Conservation (phyloP, 2,113 vertebrate species). For the Lutjanus erythropterus region DNA sequence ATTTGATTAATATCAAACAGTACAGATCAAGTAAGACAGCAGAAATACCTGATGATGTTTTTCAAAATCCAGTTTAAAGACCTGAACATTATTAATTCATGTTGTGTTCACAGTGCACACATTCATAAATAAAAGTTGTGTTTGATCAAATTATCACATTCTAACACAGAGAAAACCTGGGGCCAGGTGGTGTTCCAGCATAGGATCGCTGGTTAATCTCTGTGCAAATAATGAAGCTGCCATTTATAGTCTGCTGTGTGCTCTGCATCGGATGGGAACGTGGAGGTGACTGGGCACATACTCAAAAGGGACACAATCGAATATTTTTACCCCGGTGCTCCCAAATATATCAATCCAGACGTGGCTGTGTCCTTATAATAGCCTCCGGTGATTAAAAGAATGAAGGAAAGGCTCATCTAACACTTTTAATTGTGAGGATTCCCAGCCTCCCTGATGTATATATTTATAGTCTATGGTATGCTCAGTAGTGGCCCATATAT, state of each 20-base stretch:
- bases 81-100: neutral
- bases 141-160: constrained; percentile 7
- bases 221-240: constrained; percentile 31
- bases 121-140: constrained; percentile 12
- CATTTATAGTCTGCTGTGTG: constrained; percentile 30
- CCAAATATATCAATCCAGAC: constrained; percentile 7
- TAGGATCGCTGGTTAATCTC: constrained; percentile 3
- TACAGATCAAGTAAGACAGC: neutral
- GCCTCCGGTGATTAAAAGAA: neutral
- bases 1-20: neutral
- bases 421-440: neutral
- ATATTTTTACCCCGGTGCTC: neutral
- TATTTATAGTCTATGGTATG: neutral
- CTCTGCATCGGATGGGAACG: neutral
- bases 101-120: neutral
- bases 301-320: constrained; percentile 25
- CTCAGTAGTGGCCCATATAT: neutral
- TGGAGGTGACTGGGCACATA: constrained; percentile 17
- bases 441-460: neutral
- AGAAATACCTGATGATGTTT: neutral
- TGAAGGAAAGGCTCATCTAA: constrained; percentile 1
- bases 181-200: neutral
- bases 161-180: neutral
- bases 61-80: constrained; percentile 4
- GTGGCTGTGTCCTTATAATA: constrained; percentile 3